Evolutionary conservation across 1,140 invertebrate species (phyloP).

Genomic region (Nomia melanderi): DNA sequence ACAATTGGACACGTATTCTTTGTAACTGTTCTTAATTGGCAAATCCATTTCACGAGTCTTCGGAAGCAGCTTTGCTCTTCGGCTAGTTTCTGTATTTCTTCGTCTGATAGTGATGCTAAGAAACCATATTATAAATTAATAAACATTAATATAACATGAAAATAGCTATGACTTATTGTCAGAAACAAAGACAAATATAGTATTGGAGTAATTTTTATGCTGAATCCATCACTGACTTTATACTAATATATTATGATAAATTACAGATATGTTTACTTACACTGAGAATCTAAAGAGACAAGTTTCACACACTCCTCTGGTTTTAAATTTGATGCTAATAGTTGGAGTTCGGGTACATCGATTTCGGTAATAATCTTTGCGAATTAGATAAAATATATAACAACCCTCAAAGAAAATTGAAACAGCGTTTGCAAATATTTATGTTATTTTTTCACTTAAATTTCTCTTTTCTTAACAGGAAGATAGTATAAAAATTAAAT

Average conservation of each 20-base stretch:
- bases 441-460: not conserved
- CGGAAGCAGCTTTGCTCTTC: slow-evolving; percentile 35
- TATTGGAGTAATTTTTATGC: not conserved
- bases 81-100: slow-evolving; percentile 3
- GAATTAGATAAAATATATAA: not conserved
- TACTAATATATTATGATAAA: not conserved
- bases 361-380: slow-evolving; percentile 21
- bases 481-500: not conserved
- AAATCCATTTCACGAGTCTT: slow-evolving; percentile 34
- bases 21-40: slow-evolving; percentile 21
- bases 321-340: slow-evolving; percentile 32
- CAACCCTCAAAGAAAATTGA: not conserved
- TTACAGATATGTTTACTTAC: not conserved
- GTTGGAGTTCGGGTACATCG: slow-evolving; percentile 30
- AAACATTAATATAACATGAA: too few species aligned
- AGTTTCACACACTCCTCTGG: slow-evolving; percentile 35
- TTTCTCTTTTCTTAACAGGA: not conserved
- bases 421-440: not conserved
- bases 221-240: too few species aligned
- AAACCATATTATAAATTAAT: not conserved
- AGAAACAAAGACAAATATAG: too few species aligned
- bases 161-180: too few species aligned
- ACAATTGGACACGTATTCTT: slow-evolving; percentile 31
- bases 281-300: slow-evolving; percentile 19
- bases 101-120: slow-evolving; percentile 15